Conservation (phyloP, 2,888 invertebrate genomes). For the Diploptera punctata region DNA sequence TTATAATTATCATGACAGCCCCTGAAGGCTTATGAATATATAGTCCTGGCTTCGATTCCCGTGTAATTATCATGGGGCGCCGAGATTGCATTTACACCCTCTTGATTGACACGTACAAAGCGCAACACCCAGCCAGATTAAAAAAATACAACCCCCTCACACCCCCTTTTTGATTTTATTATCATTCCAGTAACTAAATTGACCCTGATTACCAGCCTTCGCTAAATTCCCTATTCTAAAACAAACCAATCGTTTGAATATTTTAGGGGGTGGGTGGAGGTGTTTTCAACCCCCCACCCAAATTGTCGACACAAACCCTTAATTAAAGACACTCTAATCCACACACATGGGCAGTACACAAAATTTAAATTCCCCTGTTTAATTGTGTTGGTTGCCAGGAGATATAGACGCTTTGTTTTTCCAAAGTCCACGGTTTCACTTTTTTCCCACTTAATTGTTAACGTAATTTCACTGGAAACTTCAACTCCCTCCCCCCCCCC, state of each 20-base stretch:
- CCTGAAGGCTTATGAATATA: background rate
- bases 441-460: background rate
- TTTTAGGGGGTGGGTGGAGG: background rate
- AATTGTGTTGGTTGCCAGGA: conserved; percentile 15
- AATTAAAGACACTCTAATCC: conserved; percentile 27
- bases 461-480: too few species aligned
- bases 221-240: conserved; percentile 24
- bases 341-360: background rate
- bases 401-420: background rate
- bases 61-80: background rate
- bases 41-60: background rate
- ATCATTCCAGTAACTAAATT: conserved; percentile 14
- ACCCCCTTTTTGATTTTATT: background rate
- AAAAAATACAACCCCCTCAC: background rate
- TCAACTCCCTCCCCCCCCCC: too few species aligned
- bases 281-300: background rate
- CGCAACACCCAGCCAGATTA: background rate
- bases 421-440: background rate
- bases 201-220: conserved; percentile 27
- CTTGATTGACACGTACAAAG: conserved; percentile 2
- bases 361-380: conserved; percentile 19
- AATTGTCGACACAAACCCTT: conserved; percentile 19
- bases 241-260: conserved; percentile 20
- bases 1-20: background rate
- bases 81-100: background rate